Base-by-base conservation (phyloP, 1,140 invertebrate genomes). In the Leptinotarsa texana region DNA sequence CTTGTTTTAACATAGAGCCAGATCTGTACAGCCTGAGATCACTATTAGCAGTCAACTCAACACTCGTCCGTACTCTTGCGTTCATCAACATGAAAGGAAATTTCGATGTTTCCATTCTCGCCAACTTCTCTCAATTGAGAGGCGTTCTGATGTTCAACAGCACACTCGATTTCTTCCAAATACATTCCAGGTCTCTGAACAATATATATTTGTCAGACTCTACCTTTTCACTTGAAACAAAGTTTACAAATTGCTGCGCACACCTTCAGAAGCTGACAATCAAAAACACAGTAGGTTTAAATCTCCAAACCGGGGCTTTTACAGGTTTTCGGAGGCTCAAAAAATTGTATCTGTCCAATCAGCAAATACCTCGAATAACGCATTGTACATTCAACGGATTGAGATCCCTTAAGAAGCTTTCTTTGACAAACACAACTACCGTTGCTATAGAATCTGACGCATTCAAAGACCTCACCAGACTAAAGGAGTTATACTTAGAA, bases 351-450 rank as follows among this genome's bases (percentile, higher is more conserved):
- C 18, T 69, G 2, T 42, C 33, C 13, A 47, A n/a, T 47, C 67
- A 69, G 33, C 6, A 15, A 49, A n/a, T 42, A 17, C 21, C n/a
- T 17, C 67, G 42, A 4, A 47, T 69, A 33, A 47, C 27, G n/a
- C 49, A 18, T 48, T 13, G 1, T 17, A 69, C 42, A 15, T 69
- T 69, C 15, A 49, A 69, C 8, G 42, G 67, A 3, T 33, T 69
- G 47, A 42, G 11, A 3, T 21, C n/a, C 2, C 42, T 69, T 1
- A 69, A 69, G 21, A 69, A 49, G 42, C 67, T 69, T n/a, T 47
- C 67, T 13, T 27, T 69, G 18, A 33, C n/a, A 21, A 69, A 69
- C 67, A 47, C 27, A 15, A n/a, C 27, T 15, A 69, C 47, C 21
- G 0, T 4, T 15, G 13, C 24, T n/a, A 69, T 69, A n/a, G 67